A percentile compares a stretch with the other conserved stretches of the same genome.
These are phyloP conservation scores for Peromyscus eremicus DNA, from an alignment of 2,797 vertebrate genomes.

Conservation along the genomic window DNA sequence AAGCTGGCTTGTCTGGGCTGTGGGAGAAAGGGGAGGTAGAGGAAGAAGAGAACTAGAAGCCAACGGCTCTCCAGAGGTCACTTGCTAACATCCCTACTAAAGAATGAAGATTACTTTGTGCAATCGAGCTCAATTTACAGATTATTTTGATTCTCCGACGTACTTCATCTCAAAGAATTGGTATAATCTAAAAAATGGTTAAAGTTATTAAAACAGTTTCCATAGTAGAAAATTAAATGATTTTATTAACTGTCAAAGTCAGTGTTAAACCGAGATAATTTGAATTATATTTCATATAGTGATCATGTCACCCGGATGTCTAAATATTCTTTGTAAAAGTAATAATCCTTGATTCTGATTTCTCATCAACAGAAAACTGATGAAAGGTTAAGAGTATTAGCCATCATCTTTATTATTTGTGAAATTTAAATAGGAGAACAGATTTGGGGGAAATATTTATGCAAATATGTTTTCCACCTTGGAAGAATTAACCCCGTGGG, in stretches of 20 bases:
- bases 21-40: conserved; percentile 14
- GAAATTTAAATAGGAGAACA: conserved; percentile 28
- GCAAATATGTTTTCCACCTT: conserved; percentile 55
- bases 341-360: conserved; percentile 74
- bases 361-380: conserved; percentile 76
- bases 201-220: conserved; percentile 81
- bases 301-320: conserved; percentile 80
- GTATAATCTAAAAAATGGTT: conserved; percentile 77
- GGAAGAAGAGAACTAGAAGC: conserved; percentile 35
- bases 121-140: conserved; percentile 64
- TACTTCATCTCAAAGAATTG: conserved; percentile 77
- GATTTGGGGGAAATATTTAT: conserved; percentile 45
- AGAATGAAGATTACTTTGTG: conserved; percentile 61
- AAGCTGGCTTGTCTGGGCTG: conserved; percentile 55
- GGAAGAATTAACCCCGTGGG: conserved; percentile 62
- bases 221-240: conserved; percentile 80
- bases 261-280: conserved; percentile 78
- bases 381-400: conserved; percentile 72
- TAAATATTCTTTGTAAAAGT: conserved; percentile 78
- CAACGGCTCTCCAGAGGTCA: background rate
- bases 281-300: conserved; percentile 80
- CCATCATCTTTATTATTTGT: conserved; percentile 65
- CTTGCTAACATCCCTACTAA: background rate
- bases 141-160: conserved; percentile 75
- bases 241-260: conserved; percentile 82